Evolutionary conservation across 2,113 vertebrate species (phyloP), one percentile per base, ranked within the genome.

Genomic region (Puntigrus tetrazona): DNA sequence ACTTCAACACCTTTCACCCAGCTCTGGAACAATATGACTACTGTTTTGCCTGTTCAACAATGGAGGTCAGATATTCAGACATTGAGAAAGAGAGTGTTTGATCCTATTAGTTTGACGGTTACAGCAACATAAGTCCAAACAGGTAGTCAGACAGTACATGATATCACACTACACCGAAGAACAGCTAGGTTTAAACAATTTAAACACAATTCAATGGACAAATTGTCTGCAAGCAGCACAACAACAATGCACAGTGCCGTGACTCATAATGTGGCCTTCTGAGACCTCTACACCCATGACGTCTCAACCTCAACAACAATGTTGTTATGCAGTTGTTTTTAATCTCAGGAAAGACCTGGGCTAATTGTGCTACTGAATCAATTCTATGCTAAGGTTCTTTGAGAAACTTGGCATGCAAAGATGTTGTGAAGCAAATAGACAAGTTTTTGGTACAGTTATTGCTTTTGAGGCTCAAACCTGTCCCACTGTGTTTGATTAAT

Each of bases 251-350:
- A n/a, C 36, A 47, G 14, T 45, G 72, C 41, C 31, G 3, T 57
- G 76, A 78, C 50, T 13, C 74, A 78, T 1, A 52, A 3, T 2
- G 75, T 78, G 76, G 22, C 52, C 50, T 5, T 57, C 52, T 41
- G 76, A 59, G 76, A 59, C 20, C 22, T 57, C 34, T 29, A 78
- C 22, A 78, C 76, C 76, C 76, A 14, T n/a, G 50, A 16, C 34
- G 11, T 38, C 16, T 38, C 22, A 31, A 38, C 2, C 7, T 13
- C 20, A 59, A 78, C 34, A 78, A 78, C 31, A 57, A 78, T 78
- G 76, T n/a, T 78, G 76, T 78, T 59, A 78, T 78, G 76, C 31
- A 4, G 18, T 27, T 41, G 52, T 78, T 59, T 59, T 59, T 20
- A 55, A 41, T n/a, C 76, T 25, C 52, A 34, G 50, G 76, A 59